phyloP scores from a whole-genome alignment of 2,113 vertebrate species.

The Erythrolamprus reginae region DNA sequence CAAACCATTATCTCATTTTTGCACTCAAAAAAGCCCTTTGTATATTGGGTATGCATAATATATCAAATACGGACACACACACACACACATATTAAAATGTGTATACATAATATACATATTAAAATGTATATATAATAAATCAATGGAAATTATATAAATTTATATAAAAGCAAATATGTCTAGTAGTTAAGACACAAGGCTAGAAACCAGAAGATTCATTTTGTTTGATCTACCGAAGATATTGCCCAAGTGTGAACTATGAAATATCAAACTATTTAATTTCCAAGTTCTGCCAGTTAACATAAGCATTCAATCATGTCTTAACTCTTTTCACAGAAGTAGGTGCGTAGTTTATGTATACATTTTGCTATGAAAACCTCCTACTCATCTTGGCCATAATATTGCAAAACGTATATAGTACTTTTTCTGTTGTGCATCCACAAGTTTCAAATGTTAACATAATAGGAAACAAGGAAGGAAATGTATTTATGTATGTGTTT shows the following conservation, averaged over 20 bases:
- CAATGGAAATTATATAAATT: no score
- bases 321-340: background rate
- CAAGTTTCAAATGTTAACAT: background rate
- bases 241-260: background rate
- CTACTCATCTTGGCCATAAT: no score
- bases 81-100: no score
- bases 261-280: background rate
- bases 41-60: no score
- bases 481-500: no score
- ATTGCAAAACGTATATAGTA: no score
- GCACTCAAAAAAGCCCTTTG: background rate
- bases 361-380: no score
- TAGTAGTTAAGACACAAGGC: no score
- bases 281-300: background rate
- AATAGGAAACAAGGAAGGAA: background rate
- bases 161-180: no score
- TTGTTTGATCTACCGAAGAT: background rate
- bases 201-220: background rate
- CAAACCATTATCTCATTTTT: background rate
- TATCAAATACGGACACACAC: no score
- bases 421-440: background rate
- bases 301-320: background rate
- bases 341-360: background rate
- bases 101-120: no score
- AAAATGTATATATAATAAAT: background rate